Evolutionary conservation across 2,113 vertebrate species (phyloP).

Genomic region (Ctenodactylus gundi): DNA sequence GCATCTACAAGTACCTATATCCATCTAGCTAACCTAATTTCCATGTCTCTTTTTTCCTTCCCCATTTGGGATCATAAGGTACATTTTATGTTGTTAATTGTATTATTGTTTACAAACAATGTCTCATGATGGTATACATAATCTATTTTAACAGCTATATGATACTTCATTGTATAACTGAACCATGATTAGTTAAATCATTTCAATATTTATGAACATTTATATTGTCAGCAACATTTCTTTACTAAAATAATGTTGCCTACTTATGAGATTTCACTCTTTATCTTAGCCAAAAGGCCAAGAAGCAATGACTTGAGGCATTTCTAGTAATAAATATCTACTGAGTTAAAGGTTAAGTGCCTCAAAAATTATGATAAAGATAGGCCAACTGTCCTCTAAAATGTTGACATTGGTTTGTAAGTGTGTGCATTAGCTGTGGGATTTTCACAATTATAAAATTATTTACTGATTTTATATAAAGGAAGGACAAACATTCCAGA

Average conservation of each 20-base stretch:
- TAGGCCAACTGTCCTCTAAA: neutral
- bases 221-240: neutral
- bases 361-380: constrained; percentile 14
- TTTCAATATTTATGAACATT: neutral
- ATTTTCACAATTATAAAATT: neutral
- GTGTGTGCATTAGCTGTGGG: neutral
- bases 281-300: no score
- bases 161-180: neutral
- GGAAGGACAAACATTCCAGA: neutral
- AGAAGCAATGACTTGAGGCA: no score
- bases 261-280: neutral
- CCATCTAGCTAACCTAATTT: neutral
- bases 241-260: neutral
- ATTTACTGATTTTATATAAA: neutral
- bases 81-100: neutral
- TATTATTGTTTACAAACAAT: neutral
- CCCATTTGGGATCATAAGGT: neutral
- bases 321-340: no score
- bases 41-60: neutral
- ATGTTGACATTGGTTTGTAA: neutral
- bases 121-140: neutral
- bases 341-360: neutral
- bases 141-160: neutral
- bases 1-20: neutral
- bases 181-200: neutral